Conservation (phyloP, 2,797 vertebrate species). For the Sebastes flavidus region DNA sequence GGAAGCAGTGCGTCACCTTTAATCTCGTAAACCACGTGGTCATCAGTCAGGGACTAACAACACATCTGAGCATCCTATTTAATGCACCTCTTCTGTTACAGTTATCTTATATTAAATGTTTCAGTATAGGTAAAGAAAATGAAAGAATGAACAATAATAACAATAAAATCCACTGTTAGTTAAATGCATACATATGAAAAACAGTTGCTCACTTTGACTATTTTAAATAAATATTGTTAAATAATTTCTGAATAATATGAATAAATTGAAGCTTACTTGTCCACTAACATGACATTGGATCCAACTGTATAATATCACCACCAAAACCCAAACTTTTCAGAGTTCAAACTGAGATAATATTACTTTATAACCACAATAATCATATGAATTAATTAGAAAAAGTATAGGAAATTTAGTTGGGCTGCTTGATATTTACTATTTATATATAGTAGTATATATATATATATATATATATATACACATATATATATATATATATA, state of each 20-base stretch:
- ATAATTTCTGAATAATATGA: neutral
- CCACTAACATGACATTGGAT: neutral
- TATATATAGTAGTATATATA: too few relatives aligned
- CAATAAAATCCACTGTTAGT: neutral
- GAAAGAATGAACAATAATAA: neutral
- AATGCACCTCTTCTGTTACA: neutral
- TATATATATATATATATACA: too few relatives aligned
- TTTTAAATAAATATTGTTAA: too few relatives aligned
- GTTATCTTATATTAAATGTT: too few relatives aligned
- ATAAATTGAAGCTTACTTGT: neutral
- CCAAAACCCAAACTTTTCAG: neutral
- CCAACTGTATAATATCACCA: neutral
- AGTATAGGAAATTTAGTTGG: neutral
- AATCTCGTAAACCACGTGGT: neutral
- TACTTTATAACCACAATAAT: neutral
- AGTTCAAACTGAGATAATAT: neutral
- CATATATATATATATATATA: too few relatives aligned
- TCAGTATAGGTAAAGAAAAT: neutral
- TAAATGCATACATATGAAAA: neutral
- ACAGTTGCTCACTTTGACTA: neutral
- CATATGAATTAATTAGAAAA: too few relatives aligned
- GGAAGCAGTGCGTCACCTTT: constrained; percentile 26
- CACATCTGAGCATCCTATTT: neutral
- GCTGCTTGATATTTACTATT: neutral
- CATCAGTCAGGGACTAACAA: neutral